Evolutionary conservation across 1,140 invertebrate genomes (phyloP), one percentile per base, ranked within the genome.

Genomic region (Drosophila lacteicornis): DNA sequence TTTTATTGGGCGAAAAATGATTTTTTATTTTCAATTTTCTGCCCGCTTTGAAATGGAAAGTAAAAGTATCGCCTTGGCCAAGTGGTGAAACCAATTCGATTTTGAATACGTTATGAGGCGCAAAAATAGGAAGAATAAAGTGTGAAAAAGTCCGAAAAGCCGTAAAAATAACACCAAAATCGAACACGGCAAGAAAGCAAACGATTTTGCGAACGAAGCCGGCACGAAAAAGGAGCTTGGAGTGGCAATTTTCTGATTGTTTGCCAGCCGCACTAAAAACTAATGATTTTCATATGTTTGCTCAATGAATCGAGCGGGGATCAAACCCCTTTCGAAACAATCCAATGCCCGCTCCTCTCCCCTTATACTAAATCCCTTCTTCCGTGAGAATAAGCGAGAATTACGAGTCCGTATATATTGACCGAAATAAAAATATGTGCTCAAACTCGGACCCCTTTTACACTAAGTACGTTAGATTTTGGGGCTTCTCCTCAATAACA

Each of bases 1-100:
- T 85, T 91, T 91, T 91, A 91, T 91, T 91, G 88, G 79, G 90
- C 88, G 90, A 91, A 90, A 91, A 91, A 91, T 91, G 84, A 91
- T 91, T 91, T 91, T 91, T 91, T 91, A 88, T 85, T 88, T 91
- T 91, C 88, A 91, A 88, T 91, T 91, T 88, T 68, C 67, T 59
- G 67, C 79, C 15, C 70, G 58, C 59, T 50, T 74, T 46, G 68
- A 82, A 82, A 75, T 75, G 55, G 76, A 81, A 88, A 86, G 82
- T 85, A 76, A 90, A 79, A 90, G 84, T 85, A 79, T 77, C 67
- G 78, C 68, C 71, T 71, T 60, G 74, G 66, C 62, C 77, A 58
- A 84, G 81, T 85, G 84, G 58, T 15, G 70, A 90, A 88, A 76
- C 70, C 85, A 90, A 88, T 88, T 88, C 71, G 81, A 90, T 90